Conservation (phyloP, 2,113 vertebrate genomes). For the Chaetodon trifascialis region DNA sequence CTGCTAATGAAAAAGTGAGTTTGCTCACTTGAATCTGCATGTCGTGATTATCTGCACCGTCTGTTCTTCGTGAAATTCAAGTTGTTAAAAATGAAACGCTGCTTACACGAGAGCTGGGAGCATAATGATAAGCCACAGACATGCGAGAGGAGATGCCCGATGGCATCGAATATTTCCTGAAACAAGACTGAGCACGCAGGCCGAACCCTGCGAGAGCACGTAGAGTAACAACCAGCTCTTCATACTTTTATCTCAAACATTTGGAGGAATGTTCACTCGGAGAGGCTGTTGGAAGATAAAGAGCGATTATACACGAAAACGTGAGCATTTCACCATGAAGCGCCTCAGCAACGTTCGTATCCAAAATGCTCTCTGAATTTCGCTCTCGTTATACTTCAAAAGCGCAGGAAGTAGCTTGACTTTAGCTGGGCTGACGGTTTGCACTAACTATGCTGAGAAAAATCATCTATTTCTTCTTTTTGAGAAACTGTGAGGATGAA, state of each 20-base stretch:
- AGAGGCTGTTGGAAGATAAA: constrained; percentile 30
- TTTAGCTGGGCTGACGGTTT: neutral
- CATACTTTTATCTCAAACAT: constrained; percentile 54
- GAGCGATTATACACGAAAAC: constrained; percentile 4
- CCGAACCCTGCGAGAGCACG: constrained; percentile 57
- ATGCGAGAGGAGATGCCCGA: constrained; percentile 4
- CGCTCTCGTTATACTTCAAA: neutral
- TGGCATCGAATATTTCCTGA: constrained; percentile 54
- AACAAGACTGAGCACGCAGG: constrained; percentile 63
- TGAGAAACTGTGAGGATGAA: neutral
- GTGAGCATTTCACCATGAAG: constrained; percentile 20
- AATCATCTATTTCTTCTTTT: neutral
- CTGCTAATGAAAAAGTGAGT: neutral
- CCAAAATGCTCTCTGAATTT: neutral
- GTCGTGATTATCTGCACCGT: neutral
- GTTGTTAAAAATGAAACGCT: too few relatives aligned
- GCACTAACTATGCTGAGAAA: neutral
- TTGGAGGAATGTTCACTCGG: constrained; percentile 31
- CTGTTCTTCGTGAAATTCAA: neutral
- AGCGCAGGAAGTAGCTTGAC: neutral
- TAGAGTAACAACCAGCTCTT: constrained; percentile 49
- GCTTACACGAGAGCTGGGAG: neutral
- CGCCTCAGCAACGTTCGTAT: neutral
- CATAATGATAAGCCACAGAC: constrained; percentile 6
- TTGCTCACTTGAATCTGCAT: neutral